A percentile compares a stretch with the other conserved stretches of the same genome.
Evolutionary conservation across 2,113 vertebrate genomes (phyloP).

Genomic region (Siphamia tubifer): DNA sequence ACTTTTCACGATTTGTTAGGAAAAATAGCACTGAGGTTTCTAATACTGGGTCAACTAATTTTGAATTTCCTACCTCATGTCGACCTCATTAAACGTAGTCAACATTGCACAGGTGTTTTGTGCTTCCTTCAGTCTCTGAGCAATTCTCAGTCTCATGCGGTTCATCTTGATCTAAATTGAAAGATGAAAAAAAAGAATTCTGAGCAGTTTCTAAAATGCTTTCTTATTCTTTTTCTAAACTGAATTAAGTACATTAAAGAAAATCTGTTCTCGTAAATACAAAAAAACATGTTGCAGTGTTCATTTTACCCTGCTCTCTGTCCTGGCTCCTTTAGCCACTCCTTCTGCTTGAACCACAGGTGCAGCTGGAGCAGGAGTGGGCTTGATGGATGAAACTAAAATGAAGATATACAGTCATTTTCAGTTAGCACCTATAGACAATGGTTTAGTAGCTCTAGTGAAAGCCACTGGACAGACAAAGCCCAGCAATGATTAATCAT

Average conservation of each 20-base stretch:
- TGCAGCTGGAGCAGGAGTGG: constrained; percentile 76
- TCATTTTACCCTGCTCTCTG: constrained; percentile 90
- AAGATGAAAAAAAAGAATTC: background rate
- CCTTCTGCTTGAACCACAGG: constrained; percentile 66
- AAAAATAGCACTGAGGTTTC: background rate
- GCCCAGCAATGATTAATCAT: constrained; percentile 40
- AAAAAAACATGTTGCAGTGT: background rate
- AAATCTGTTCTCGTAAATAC: too few species aligned
- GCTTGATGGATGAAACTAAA: constrained; percentile 92
- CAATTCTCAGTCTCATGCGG: constrained; percentile 96
- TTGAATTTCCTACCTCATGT: constrained; percentile 91
- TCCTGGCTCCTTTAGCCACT: constrained; percentile 83
- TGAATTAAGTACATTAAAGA: too few species aligned
- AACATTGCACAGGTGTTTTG: constrained; percentile 98
- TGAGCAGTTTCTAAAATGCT: background rate
- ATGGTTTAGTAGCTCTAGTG: background rate
- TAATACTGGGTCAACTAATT: constrained; percentile 37
- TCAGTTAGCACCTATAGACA: constrained; percentile 1
- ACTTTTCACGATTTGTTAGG: background rate
- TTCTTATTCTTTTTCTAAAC: too few species aligned
- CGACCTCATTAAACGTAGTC: constrained; percentile 97
- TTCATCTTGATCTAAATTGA: constrained; percentile 94
- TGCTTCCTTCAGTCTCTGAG: constrained; percentile 97
- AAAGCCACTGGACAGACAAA: constrained; percentile 5
- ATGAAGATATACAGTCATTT: constrained; percentile 16